A percentile compares a stretch with the other conserved stretches of the same genome.
Conservation (phyloP, 1,140 invertebrate genomes). For the Ctenoplectra terminalis region DNA sequence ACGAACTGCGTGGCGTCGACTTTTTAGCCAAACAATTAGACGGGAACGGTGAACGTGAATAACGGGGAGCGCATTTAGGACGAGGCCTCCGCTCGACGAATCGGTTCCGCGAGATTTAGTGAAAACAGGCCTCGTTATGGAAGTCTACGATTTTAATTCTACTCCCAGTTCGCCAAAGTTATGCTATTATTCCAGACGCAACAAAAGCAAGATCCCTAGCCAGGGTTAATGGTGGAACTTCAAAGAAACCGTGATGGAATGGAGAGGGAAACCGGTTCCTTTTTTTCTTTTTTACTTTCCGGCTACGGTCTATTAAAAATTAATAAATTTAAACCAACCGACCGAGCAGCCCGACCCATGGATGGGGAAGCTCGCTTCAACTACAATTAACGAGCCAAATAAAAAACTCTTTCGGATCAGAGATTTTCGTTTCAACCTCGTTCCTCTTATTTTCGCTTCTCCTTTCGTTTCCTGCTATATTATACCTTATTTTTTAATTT, state of each 20-base stretch:
- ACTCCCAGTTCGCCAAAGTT: not conserved
- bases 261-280: not conserved
- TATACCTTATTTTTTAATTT: too few species aligned
- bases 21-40: constrained; percentile 28
- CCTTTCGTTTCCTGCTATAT: not conserved
- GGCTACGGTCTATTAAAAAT: not conserved
- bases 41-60: not conserved
- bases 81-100: not conserved
- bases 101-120: not conserved
- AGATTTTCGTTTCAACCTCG: constrained; percentile 2
- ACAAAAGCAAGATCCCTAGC: constrained; percentile 13
- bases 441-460: not conserved
- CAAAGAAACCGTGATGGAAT: not conserved
- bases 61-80: not conserved
- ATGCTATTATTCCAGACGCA: not conserved
- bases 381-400: constrained; percentile 1
- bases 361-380: not conserved
- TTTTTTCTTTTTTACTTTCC: not conserved
- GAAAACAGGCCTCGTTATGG: not conserved
- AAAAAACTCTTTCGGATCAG: not conserved
- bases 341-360: not conserved
- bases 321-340: constrained; percentile 35
- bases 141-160: constrained; percentile 20
- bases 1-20: not conserved
- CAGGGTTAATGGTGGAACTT: not conserved